Conservation (phyloP, 1,140 invertebrate species). For the Magallana angulata region DNA sequence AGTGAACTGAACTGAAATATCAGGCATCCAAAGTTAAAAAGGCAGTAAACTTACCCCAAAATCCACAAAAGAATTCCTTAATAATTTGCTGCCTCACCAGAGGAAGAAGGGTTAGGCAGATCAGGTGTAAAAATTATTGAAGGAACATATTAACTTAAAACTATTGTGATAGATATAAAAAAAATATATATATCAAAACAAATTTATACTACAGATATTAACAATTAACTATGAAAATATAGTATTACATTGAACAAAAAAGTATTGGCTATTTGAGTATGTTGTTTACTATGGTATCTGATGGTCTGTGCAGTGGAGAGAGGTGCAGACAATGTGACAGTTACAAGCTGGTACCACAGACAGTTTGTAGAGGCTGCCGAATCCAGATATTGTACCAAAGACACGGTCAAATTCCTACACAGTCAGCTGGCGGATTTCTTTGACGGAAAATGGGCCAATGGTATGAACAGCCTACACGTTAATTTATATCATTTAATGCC, state of each 20-base stretch:
- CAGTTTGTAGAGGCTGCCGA: constrained; percentile 72
- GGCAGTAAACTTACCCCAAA: too few relatives aligned
- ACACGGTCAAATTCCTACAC: constrained; percentile 52
- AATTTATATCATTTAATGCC: neutral
- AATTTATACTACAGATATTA: too few relatives aligned
- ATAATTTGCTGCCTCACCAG: too few relatives aligned
- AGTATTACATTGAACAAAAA: neutral
- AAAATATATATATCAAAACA: too few relatives aligned
- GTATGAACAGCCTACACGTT: constrained; percentile 44
- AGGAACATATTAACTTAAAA: too few relatives aligned
- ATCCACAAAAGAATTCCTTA: too few relatives aligned
- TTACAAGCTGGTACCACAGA: constrained; percentile 74
- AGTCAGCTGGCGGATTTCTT: constrained; percentile 69
- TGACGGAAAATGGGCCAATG: constrained; percentile 78
- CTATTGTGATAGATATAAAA: too few relatives aligned
- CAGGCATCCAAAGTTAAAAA: too few relatives aligned
- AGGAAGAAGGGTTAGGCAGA: too few relatives aligned
- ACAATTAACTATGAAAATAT: too few relatives aligned
- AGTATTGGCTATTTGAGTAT: neutral
- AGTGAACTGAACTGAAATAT: too few relatives aligned
- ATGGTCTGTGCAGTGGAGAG: constrained; percentile 63
- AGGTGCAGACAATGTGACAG: constrained; percentile 66
- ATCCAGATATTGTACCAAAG: constrained; percentile 63
- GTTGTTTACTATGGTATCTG: neutral
- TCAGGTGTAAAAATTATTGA: too few relatives aligned